A percentile compares a stretch with the other conserved stretches of the same genome.
phyloP scores from a whole-genome alignment of 2,888 invertebrate species.

The Myopa tessellatipennis region DNA sequence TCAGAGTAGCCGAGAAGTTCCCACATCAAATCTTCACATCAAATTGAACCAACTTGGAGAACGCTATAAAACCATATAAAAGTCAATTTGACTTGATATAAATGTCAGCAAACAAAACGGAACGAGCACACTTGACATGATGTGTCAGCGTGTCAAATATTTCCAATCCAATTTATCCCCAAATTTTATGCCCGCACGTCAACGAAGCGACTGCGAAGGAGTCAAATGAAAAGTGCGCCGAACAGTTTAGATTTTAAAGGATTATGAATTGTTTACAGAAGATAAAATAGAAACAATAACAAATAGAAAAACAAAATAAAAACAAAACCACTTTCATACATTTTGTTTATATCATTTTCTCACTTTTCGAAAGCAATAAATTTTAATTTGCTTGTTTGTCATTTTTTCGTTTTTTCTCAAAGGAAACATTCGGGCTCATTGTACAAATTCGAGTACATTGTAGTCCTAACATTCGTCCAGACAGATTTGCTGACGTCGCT shows the following conservation, averaged over 20 bases:
- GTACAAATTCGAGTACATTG: no score
- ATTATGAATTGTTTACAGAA: conserved; percentile 5
- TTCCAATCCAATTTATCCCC: not conserved
- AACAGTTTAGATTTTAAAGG: not conserved
- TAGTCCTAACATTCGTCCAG: conserved; percentile 36
- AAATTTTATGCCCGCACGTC: not conserved
- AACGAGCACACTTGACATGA: conserved; percentile 35
- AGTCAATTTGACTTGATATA: conserved; percentile 45
- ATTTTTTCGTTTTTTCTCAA: not conserved
- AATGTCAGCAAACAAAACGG: conserved; percentile 38
- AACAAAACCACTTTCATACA: conserved; percentile 8
- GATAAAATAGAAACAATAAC: not conserved
- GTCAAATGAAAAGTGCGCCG: no score
- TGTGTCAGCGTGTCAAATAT: conserved; percentile 25
- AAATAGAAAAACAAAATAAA: not conserved
- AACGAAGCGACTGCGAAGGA: not conserved
- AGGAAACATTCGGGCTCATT: not conserved
- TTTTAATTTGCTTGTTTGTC: conserved; percentile 57
- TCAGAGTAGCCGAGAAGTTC: conserved; percentile 46
- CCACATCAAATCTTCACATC: conserved; percentile 54
- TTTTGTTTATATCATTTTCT: conserved; percentile 26
- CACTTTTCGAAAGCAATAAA: conserved; percentile 52
- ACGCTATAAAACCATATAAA: conserved; percentile 18
- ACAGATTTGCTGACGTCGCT: conserved; percentile 39
- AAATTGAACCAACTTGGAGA: not conserved